These are phyloP conservation scores for Anticlea derivata DNA, from an alignment of 2,888 invertebrate genomes.

Conservation along the genomic window DNA sequence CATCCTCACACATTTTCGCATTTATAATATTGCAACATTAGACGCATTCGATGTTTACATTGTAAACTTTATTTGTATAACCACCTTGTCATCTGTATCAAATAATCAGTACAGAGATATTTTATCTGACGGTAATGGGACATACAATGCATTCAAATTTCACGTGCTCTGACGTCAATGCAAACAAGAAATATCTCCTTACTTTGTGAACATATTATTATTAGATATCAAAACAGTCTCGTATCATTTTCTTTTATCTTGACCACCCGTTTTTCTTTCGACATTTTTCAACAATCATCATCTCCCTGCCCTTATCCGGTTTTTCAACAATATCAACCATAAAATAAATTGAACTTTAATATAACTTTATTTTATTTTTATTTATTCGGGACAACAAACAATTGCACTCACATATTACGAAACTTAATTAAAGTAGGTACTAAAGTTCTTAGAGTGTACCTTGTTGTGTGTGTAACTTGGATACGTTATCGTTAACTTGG, in stretches of 20 bases:
- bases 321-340: constrained; percentile 1
- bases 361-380: too few relatives aligned
- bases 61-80: constrained; percentile 12
- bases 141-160: constrained; percentile 18
- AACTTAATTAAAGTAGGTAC: too few relatives aligned
- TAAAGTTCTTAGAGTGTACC: too few relatives aligned
- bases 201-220: constrained; percentile 19
- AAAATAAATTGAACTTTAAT: neutral
- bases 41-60: constrained; percentile 9
- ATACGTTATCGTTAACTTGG: constrained; percentile 18
- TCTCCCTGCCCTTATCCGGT: too few relatives aligned
- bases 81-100: constrained; percentile 17
- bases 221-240: constrained; percentile 14
- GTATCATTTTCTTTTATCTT: constrained; percentile 14
- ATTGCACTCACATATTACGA: too few relatives aligned
- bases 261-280: constrained; percentile 16
- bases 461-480: too few relatives aligned
- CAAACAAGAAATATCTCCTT: constrained; percentile 14
- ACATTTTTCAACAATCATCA: too few relatives aligned
- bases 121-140: constrained; percentile 19
- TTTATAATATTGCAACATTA: too few relatives aligned
- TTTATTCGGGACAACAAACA: too few relatives aligned
- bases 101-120: constrained; percentile 12
- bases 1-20: too few relatives aligned
- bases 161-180: constrained; percentile 35